Base-by-base conservation (phyloP, 37 sponge, comb jelly and placozoan genomes). In the Halisarca cf. caerulea region DNA sequence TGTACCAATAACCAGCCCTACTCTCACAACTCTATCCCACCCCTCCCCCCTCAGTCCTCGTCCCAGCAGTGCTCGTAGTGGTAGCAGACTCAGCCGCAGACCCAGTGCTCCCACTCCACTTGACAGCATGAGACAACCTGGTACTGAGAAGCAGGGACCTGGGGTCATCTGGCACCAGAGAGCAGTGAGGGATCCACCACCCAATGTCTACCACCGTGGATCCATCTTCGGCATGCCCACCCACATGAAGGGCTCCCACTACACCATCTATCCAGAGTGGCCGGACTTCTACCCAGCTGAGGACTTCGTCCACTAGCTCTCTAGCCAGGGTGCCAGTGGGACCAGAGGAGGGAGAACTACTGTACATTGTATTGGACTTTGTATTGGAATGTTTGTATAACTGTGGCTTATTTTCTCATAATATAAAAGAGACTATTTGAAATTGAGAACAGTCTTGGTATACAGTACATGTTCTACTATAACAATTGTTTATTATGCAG, bases 211-310 rank as follows among this genome's bases (percentile, higher is more conserved):
- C 66, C 95, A 91, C 81, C 71, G 95, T n/a, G 88, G 82, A 18
- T 72, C 92, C 27, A 44, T 95, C 18, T 95, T 95, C 88, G 91
- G 91, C 14, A 82, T 45, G 24, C 85, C 88, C 32, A 55, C 33
- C 59, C 72, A 57, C 59, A 74, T 27, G 59, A 89, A 62, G 43
- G 90, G 83, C 42, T 83, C 88, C 18, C 95, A 95, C 85, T 95
- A 75, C 73, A 89, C 82, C 78, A 83, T 95, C 23, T 92, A 95
- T 57, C 95, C 95, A 0, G 95, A 95, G 73, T 95, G 95, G 95
- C 95, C 95, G 11, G 94, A 93, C 59, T 92, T 89, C 60, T 36
- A 55, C 38, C 79, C 79, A 4, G 58, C 60, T 24, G 81, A 55
- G 14, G 37, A 55, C 38, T 59, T 80, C 27, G 54, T 71, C 18